phyloP scores from a whole-genome alignment of 2,113 vertebrate genomes.

The Neoarius graeffei region DNA sequence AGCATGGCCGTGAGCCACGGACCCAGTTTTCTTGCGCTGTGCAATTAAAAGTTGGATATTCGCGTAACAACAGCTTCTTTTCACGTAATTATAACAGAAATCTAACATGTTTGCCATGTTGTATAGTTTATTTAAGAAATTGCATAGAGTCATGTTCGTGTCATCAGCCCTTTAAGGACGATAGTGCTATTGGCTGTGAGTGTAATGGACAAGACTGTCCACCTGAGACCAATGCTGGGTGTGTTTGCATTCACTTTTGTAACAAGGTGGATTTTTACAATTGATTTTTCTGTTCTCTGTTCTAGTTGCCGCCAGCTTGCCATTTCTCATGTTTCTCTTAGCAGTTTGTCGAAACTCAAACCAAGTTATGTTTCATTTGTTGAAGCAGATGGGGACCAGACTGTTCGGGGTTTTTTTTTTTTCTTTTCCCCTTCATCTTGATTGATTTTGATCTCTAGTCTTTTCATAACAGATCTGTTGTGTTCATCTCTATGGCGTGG shows the following conservation, averaged over 20 bases:
- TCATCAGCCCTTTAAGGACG: neutral
- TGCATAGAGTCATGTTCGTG: no score
- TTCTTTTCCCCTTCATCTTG: neutral
- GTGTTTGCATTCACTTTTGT: neutral
- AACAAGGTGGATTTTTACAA: neutral
- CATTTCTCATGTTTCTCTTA: constrained; percentile 19
- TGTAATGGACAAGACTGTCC: neutral
- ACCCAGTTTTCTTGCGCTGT: no score
- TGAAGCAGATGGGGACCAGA: neutral
- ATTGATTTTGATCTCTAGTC: constrained; percentile 23
- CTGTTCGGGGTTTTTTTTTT: neutral
- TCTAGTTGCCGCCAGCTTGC: neutral
- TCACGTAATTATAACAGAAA: no score
- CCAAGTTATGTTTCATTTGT: constrained; percentile 1
- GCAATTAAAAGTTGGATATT: no score
- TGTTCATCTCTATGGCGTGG: neutral
- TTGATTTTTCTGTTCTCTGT: neutral
- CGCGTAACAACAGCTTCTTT: no score
- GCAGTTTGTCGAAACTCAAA: neutral
- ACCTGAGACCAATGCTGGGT: neutral
- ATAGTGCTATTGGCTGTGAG: neutral
- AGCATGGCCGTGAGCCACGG: no score
- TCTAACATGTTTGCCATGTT: no score
- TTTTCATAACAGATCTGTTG: constrained; percentile 8
- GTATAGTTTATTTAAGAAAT: no score